These are phyloP conservation scores for Gastrophryne carolinensis DNA, from an alignment of 2,797 vertebrate genomes.

Conservation along the genomic window DNA sequence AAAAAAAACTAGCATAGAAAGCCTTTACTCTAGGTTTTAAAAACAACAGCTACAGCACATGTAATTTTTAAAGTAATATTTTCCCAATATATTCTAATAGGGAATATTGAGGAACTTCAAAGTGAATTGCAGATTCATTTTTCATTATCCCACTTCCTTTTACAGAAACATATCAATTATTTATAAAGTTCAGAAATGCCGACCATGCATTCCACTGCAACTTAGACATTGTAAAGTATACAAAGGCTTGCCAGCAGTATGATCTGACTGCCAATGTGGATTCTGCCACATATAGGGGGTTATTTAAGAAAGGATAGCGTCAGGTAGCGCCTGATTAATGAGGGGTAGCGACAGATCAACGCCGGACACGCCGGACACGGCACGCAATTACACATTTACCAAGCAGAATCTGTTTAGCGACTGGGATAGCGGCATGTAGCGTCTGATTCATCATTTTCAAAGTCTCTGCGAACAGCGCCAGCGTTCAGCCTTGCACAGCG, in stretches of 20 bases:
- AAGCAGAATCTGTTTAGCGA: too few species aligned
- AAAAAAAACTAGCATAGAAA: too few species aligned
- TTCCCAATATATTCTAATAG: background rate
- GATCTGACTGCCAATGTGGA: background rate
- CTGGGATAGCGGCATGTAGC: too few species aligned
- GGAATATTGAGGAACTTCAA: slow-evolving; percentile 18
- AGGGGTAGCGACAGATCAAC: too few species aligned
- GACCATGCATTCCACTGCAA: slow-evolving; percentile 17
- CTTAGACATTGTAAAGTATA: background rate
- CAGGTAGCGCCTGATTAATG: too few species aligned
- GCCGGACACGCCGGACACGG: too few species aligned
- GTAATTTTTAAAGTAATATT: background rate
- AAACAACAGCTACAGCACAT: background rate
- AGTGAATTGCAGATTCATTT: slow-evolving; percentile 24
- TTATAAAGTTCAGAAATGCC: slow-evolving; percentile 32
- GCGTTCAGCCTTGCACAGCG: too few species aligned
- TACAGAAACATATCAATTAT: slow-evolving; percentile 4
- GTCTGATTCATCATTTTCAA: too few species aligned
- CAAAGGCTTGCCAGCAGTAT: background rate
- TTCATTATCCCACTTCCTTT: slow-evolving; percentile 12
- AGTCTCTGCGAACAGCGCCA: too few species aligned
- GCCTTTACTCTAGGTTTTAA: background rate
- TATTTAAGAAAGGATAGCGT: too few species aligned
- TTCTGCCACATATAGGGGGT: too few species aligned
- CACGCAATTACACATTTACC: too few species aligned